These are phyloP conservation scores for Grantiella picta DNA, from an alignment of 2,113 vertebrate species.

Conservation along the genomic window DNA sequence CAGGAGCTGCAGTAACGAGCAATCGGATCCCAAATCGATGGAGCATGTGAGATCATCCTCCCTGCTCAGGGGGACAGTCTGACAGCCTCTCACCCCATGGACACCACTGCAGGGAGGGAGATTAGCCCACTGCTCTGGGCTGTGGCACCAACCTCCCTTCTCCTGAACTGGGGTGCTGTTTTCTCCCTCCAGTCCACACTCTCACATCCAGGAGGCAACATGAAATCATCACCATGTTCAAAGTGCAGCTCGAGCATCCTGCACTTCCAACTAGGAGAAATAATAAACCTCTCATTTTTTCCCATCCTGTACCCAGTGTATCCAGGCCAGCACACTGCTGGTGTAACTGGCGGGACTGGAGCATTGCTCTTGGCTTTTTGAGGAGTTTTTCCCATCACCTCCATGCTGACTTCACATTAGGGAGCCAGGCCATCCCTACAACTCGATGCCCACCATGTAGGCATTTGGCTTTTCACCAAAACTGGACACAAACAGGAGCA, in stretches of 20 bases:
- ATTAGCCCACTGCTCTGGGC: fast-evolving
- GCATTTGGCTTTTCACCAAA: background rate
- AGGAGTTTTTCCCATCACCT: background rate
- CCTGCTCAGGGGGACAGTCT: background rate
- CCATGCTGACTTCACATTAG: background rate
- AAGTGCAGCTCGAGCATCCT: background rate
- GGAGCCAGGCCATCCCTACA: background rate
- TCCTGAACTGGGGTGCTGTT: background rate
- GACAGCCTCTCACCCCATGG: background rate
- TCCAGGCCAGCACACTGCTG: background rate
- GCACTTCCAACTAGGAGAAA: background rate
- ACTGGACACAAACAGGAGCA: background rate
- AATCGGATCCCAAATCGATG: background rate
- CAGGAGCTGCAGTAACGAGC: background rate
- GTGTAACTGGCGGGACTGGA: background rate
- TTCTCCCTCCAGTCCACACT: fast-evolving
- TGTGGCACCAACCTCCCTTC: background rate
- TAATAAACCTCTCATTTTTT: background rate
- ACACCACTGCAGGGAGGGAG: background rate
- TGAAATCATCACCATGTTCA: fast-evolving
- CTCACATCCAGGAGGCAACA: fast-evolving
- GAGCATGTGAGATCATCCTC: background rate
- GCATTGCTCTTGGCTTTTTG: background rate
- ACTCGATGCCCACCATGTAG: background rate
- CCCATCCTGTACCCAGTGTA: background rate